Evolutionary conservation across 2,113 vertebrate species (phyloP).

Genomic region (Catharus fuscescens): DNA sequence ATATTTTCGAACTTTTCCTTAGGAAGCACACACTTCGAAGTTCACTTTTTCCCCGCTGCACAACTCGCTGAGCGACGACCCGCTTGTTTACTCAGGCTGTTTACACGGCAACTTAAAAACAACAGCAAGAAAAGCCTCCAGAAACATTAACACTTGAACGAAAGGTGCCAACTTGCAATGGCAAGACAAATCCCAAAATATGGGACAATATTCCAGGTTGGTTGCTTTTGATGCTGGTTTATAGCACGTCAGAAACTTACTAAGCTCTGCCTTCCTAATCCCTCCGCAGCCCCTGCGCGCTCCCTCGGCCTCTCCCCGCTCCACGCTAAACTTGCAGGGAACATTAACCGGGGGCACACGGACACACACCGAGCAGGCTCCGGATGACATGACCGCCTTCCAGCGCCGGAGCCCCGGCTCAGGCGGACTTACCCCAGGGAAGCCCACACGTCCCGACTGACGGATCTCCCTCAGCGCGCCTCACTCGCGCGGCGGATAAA

Average conservation of each 20-base stretch:
- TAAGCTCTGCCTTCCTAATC: not conserved
- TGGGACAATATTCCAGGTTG: accelerated
- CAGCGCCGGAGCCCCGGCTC: not conserved
- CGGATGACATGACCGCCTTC: no score
- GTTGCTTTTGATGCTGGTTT: not conserved
- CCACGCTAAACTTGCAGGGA: not conserved
- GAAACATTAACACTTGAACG: not conserved
- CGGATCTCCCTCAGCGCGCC: not conserved
- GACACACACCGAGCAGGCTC: not conserved
- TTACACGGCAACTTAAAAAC: not conserved
- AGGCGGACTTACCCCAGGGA: not conserved
- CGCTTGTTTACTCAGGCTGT: not conserved
- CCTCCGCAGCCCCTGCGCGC: not conserved
- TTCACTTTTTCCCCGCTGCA: not conserved
- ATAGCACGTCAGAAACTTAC: not conserved
- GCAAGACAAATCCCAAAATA: not conserved
- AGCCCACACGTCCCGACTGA: not conserved
- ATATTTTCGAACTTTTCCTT: not conserved
- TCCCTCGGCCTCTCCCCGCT: not conserved
- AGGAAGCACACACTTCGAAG: not conserved
- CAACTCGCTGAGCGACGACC: not conserved
- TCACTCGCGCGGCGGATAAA: not conserved
- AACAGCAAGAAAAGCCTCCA: not conserved
- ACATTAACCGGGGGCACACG: not conserved
- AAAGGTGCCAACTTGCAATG: not conserved